Base-by-base conservation (phyloP, 2,113 vertebrate genomes). In the Lycaon pictus region DNA sequence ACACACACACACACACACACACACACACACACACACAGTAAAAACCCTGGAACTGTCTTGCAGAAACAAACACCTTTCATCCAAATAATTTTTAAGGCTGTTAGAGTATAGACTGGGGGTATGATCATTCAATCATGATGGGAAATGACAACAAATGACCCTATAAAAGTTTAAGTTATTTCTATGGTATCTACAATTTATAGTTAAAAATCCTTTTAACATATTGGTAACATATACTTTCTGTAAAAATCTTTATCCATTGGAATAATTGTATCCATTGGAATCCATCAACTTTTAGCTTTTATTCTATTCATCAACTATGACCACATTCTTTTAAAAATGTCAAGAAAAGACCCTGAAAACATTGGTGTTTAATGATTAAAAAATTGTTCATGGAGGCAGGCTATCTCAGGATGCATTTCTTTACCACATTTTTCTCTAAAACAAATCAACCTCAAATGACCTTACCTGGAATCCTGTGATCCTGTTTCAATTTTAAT, bases 401-500 rank as follows among this genome's bases (percentile, higher is more conserved):
- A 55, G 11, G 22, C 13, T 90, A 15, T 76, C 63, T 93, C 22
- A 67, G 17, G 17, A 85, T 87, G 1, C 5, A 79, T 74, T 87
- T 74, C 25, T 83, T 88, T 60, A 71, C 2, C 43, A 62, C 7
- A 48, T 37, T 29, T 88, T 80, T 71, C 13, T 84, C 55, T 88
- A 80, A 96, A 96, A 87, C 20, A 90, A 79, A 80, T 69, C 56
- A 96, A 37, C 4, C 11, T 95, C 32, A 62, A 53, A 25, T 53
- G 37, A 79, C 71, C 29, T 92, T 79, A 63, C 8, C 53, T 82
- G 25, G 16, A 80, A 85, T 88, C 48, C 13, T 74, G 1, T 55
- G 23, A 87, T 69, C 29, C 6, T 82, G 5, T 88, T 94, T 94
- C 88, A 88, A 95, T 51, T 93, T 88, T 82, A 92, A 90, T 84